These are phyloP conservation scores for Drosophila malerkotliana DNA, from an alignment of 1,140 invertebrate genomes.

Conservation along the genomic window DNA sequence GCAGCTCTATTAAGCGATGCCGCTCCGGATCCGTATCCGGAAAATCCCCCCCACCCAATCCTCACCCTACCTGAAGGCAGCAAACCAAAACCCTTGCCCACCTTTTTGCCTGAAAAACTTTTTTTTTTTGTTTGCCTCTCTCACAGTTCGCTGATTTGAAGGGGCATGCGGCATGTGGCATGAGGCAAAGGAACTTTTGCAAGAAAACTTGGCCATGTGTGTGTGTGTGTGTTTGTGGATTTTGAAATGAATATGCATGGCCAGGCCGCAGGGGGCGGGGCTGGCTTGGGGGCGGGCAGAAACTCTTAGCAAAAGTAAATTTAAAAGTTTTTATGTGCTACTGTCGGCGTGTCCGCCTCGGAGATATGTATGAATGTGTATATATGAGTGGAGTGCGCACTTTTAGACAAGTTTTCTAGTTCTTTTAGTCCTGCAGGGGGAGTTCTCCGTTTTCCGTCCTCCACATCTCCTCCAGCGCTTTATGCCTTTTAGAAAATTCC, in stretches of 20 bases:
- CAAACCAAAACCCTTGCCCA: constrained; percentile 13
- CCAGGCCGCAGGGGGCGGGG: constrained; percentile 20
- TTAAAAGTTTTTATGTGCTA: constrained; percentile 77
- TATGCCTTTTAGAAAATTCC: constrained; percentile 1
- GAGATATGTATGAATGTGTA: constrained; percentile 36
- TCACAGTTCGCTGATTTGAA: constrained; percentile 27
- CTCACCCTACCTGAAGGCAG: neutral
- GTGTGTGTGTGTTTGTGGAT: constrained; percentile 52
- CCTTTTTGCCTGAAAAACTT: constrained; percentile 26
- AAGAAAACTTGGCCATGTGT: constrained; percentile 66
- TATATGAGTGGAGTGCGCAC: constrained; percentile 69
- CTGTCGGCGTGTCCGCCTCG: constrained; percentile 43
- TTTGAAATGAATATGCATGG: constrained; percentile 78
- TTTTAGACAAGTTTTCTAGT: constrained; percentile 81
- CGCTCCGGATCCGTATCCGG: constrained; percentile 39
- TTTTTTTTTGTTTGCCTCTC: constrained; percentile 44
- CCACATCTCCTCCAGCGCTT: neutral
- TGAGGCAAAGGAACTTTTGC: constrained; percentile 47
- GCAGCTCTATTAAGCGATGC: constrained; percentile 78
- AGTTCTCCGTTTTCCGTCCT: neutral
- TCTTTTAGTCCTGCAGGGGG: constrained; percentile 36
- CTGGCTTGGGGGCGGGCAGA: constrained; percentile 40
- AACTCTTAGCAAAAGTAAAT: constrained; percentile 82
- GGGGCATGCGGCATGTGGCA: neutral
- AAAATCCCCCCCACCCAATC: constrained; percentile 14